Base-by-base conservation (phyloP, 2,797 vertebrate genomes). In the Hippoglossus hippoglossus region DNA sequence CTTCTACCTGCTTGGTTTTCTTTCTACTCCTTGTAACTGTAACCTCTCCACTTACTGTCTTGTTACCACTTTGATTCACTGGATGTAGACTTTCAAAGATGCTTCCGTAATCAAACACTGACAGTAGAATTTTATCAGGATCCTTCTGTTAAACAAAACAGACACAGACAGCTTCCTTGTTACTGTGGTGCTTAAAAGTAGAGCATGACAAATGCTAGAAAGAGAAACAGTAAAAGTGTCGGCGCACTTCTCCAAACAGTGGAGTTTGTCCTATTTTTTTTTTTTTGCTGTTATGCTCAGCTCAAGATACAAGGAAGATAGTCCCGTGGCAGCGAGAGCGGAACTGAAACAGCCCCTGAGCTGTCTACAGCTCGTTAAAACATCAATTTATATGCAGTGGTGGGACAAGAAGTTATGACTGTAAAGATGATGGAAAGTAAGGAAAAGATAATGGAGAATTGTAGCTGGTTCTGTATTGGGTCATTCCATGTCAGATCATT, bases 241-340 rank as follows among this genome's bases (percentile, higher is more conserved):
- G 15, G 50, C 36, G 39, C 53, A 31, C 36, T 69, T 61, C 34
- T 61, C 12, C 68, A 44, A 63, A 67, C 24, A n/a, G n/a, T 15
- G 19, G 15, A 56, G 10, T 64, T 69, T 77, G 66, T 59, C 71
- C 71, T 67, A 61, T 68, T 71, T 80, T 65, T 68, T n/a, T 24
- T 24, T 3, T 24, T 80, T 46, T 63, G 6, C 25, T 63, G 25
- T 56, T 50, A 13, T 25, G 49, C 34, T 25, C 47, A 71, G 61
- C 44, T 57, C 39, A 22, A 64, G 50, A 71, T 73, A 67, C 6
- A 2, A 57, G 63, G 49, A 58, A 41, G 36, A 62, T 67, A 26
- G 65, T 64, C 57, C 67, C 8, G 6, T 63, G 46, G 36, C 57
- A 52, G 7, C 24, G 31, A 67, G 51, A 70, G 54, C 19, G 2